A percentile compares a stretch with the other conserved stretches of the same genome.
These are phyloP conservation scores for Peromyscus melanophrys DNA, from an alignment of 2,797 vertebrate genomes.

Conservation along the genomic window DNA sequence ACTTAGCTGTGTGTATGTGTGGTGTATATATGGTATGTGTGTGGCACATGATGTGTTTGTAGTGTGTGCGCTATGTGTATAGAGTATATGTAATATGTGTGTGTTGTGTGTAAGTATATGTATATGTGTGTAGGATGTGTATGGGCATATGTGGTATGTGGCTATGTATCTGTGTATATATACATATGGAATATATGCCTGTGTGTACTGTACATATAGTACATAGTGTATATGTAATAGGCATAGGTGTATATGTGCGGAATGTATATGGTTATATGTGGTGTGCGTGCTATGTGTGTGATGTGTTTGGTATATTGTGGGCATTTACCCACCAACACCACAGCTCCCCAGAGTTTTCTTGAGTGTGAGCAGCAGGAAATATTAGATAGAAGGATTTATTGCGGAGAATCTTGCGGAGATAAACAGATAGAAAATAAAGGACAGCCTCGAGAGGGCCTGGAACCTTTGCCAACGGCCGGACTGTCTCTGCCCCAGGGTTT, in stretches of 20 bases:
- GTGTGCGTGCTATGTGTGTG: neutral
- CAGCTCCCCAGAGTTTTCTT: too few species aligned
- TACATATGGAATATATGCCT: too few species aligned
- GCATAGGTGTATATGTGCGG: neutral
- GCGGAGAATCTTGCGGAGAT: too few species aligned
- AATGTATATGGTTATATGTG: neutral
- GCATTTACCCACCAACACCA: too few species aligned
- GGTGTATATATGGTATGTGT: neutral
- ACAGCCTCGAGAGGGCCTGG: too few species aligned
- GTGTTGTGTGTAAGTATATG: neutral
- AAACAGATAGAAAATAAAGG: too few species aligned
- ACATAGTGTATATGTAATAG: neutral
- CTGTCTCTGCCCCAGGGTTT: too few species aligned
- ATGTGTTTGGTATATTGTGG: neutral
- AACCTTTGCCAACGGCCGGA: too few species aligned
- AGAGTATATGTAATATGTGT: neutral
- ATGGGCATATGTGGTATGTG: neutral
- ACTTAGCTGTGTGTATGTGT: neutral
- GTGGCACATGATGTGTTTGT: neutral
- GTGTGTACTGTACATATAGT: too few species aligned
- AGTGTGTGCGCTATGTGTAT: neutral
- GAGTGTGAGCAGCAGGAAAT: too few species aligned
- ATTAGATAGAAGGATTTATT: too few species aligned
- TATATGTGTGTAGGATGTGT: neutral
- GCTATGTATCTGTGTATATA: neutral